Evolutionary conservation across 2,888 invertebrate genomes (phyloP).

Genomic region (Drosophila meridionalis): DNA sequence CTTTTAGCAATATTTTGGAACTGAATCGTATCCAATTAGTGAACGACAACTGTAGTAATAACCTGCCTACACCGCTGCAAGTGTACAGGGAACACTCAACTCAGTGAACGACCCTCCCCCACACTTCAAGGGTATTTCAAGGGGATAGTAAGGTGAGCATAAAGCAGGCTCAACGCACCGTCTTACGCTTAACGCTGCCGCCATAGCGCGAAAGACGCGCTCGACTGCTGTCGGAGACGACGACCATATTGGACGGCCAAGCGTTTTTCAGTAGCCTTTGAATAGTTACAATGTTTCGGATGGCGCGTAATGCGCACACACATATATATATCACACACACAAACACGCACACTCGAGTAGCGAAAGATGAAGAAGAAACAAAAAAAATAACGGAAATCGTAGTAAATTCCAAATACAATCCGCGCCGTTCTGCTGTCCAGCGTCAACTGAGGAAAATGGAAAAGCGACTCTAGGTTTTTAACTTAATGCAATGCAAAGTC

Average conservation of each 20-base stretch:
- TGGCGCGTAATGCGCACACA: slow-evolving; percentile 46
- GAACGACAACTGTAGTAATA: background rate
- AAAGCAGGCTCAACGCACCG: slow-evolving; percentile 66
- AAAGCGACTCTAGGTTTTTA: slow-evolving; percentile 56
- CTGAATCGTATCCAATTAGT: slow-evolving; percentile 2
- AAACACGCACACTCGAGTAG: slow-evolving; percentile 13
- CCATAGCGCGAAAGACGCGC: slow-evolving; percentile 80
- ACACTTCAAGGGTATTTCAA: slow-evolving; percentile 9
- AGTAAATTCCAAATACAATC: slow-evolving; percentile 30
- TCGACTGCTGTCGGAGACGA: slow-evolving; percentile 82
- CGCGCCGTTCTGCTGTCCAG: slow-evolving; percentile 60
- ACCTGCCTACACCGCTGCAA: too few relatives aligned
- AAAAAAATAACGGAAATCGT: background rate
- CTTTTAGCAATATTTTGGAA: background rate
- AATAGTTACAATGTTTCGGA: slow-evolving; percentile 56
- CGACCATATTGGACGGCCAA: slow-evolving; percentile 80
- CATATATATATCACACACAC: slow-evolving; percentile 13
- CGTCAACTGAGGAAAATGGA: slow-evolving; percentile 67
- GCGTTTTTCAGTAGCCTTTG: slow-evolving; percentile 64
- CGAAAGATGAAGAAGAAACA: slow-evolving; percentile 3
- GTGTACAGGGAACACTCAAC: background rate
- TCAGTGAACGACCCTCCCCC: background rate
- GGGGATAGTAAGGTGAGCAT: background rate
- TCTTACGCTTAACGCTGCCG: slow-evolving; percentile 82
- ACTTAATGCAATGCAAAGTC: slow-evolving; percentile 25